Conservation (phyloP, 2,113 vertebrate species). For the Saimiri boliviensis region DNA sequence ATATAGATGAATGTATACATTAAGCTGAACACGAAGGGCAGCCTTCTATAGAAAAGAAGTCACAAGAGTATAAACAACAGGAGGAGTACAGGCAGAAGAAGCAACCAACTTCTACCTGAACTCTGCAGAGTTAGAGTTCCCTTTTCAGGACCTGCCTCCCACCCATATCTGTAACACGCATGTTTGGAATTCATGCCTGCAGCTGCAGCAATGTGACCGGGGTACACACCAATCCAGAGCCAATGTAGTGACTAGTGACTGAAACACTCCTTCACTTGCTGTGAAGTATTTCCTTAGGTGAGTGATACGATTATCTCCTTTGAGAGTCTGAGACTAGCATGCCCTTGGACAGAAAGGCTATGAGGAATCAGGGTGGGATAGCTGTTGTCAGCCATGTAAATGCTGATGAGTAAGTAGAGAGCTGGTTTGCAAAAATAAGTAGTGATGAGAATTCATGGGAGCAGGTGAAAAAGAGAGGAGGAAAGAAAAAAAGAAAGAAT, state of each 20-base stretch:
- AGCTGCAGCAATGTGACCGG: not conserved
- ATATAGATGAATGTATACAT: not conserved
- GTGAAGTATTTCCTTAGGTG: not conserved
- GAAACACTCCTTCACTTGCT: constrained; percentile 10
- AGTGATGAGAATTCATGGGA: not conserved
- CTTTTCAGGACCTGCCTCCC: not conserved
- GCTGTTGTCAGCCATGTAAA: not conserved
- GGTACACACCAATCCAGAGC: not conserved
- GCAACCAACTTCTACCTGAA: not conserved
- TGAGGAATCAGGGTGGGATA: not conserved
- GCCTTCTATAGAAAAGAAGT: constrained; percentile 39
- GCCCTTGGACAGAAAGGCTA: not conserved
- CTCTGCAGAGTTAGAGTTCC: not conserved
- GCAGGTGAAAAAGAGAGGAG: not conserved
- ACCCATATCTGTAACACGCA: not conserved
- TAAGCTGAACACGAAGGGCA: constrained; percentile 5
- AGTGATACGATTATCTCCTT: not conserved
- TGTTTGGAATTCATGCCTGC: not conserved
- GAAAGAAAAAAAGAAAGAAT: not conserved
- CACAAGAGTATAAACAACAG: not conserved
- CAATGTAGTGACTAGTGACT: not conserved
- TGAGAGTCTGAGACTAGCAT: not conserved
- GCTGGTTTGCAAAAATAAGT: not conserved
- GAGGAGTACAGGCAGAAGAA: not conserved
- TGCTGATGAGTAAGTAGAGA: not conserved